Conservation (phyloP, 2,888 invertebrate species). For the Ectemnius continuus region DNA sequence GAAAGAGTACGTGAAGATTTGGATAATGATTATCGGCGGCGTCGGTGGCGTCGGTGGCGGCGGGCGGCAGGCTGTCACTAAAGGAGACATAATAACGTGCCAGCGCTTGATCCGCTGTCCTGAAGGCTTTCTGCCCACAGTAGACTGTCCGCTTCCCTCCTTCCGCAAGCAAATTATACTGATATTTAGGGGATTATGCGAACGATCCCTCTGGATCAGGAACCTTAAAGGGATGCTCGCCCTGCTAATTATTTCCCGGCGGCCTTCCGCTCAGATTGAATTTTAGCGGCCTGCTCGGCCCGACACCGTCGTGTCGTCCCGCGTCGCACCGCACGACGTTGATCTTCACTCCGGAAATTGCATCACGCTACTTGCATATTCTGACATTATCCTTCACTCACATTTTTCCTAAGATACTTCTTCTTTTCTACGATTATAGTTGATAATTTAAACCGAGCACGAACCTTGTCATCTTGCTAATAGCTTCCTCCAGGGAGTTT, state of each 20-base stretch:
- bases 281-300: slow-evolving; percentile 55
- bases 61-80: slow-evolving; percentile 55
- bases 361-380: slow-evolving; percentile 44
- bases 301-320: slow-evolving; percentile 49
- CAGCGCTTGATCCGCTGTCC: slow-evolving; percentile 55
- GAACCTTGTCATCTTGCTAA: no score
- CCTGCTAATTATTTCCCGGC: slow-evolving; percentile 74
- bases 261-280: slow-evolving; percentile 70
- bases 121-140: slow-evolving; percentile 45
- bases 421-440: no score
- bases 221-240: slow-evolving; percentile 71
- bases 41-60: no score
- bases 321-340: slow-evolving; percentile 8
- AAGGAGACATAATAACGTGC: slow-evolving; percentile 57
- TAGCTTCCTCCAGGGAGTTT: no score
- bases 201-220: slow-evolving; percentile 73
- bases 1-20: slow-evolving; percentile 26
- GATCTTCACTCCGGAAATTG: slow-evolving; percentile 47
- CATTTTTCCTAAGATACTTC: no score
- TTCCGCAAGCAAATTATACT: slow-evolving; percentile 74
- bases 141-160: slow-evolving; percentile 37
- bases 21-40: slow-evolving; percentile 55
- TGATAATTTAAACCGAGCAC: no score
- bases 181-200: slow-evolving; percentile 74
- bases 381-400: no score